Evolutionary conservation across 2,113 vertebrate genomes (phyloP).

Genomic region (Elephas maximus): DNA sequence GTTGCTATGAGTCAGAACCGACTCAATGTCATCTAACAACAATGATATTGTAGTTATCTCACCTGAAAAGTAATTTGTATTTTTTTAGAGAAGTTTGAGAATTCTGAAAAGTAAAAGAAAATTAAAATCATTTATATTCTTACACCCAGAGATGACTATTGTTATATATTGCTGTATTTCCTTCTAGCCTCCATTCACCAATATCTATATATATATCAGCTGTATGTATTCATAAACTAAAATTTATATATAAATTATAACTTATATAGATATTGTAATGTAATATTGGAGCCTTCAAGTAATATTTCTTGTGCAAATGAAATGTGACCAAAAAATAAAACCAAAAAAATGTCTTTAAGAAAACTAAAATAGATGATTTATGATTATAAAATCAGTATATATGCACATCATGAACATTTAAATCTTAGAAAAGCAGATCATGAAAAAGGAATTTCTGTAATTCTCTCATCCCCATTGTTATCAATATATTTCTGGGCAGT

Average conservation of each 20-base stretch:
- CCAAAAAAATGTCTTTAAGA: constrained; percentile 5
- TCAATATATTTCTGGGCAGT: neutral
- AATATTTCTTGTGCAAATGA: neutral
- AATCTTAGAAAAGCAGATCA: constrained; percentile 60
- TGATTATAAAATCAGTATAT: constrained; percentile 2
- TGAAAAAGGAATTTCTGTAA: neutral
- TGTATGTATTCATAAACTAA: neutral
- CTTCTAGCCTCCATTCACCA: neutral
- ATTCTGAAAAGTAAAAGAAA: constrained; percentile 56
- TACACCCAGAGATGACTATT: neutral
- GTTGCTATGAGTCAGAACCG: neutral
- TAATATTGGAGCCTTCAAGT: constrained; percentile 7
- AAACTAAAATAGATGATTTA: neutral
- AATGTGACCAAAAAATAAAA: constrained; percentile 25
- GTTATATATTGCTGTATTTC: neutral
- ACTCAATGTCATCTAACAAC: neutral
- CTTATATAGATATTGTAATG: neutral
- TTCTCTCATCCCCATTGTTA: constrained; percentile 6
- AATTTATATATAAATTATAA: constrained; percentile 36
- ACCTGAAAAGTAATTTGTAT: constrained; percentile 40
- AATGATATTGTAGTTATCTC: neutral
- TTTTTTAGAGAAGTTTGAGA: constrained; percentile 2
- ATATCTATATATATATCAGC: neutral
- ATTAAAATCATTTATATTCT: constrained; percentile 48
- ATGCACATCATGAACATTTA: constrained; percentile 8